Evolutionary conservation across 1,140 invertebrate species (phyloP).

Genomic region (Drosophila ogumai): DNA sequence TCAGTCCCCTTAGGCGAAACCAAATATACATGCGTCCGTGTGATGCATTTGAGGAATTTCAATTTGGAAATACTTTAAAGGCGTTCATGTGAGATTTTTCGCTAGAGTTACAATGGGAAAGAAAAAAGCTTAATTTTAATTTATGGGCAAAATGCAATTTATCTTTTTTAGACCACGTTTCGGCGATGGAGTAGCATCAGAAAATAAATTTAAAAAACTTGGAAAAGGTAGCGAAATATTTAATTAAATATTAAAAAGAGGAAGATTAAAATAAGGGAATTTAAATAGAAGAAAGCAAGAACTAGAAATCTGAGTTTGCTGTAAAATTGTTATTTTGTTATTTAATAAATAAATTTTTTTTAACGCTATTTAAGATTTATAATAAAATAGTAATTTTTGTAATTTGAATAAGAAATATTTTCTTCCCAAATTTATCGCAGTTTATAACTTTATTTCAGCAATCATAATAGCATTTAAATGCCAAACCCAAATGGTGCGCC

Average conservation of each 20-base stretch:
- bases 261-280: not conserved
- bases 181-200: not conserved
- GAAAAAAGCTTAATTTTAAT: conserved; percentile 51
- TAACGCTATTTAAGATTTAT: too few species aligned
- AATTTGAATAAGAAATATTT: not conserved
- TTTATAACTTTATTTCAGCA: not conserved
- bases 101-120: conserved; percentile 30
- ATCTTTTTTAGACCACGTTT: conserved; percentile 29
- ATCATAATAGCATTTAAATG: conserved; percentile 21
- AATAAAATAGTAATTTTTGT: too few species aligned
- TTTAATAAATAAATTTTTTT: too few species aligned
- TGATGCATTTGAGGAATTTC: conserved; percentile 34
- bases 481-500: conserved; percentile 16
- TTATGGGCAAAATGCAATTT: conserved; percentile 61
- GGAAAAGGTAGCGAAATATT: not conserved
- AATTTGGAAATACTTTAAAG: conserved; percentile 63
- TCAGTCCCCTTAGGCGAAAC: conserved; percentile 46
- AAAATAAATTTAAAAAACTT: not conserved
- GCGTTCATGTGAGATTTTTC: conserved; percentile 62
- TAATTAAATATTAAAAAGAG: not conserved
- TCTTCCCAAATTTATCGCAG: not conserved
- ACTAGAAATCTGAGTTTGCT: not conserved
- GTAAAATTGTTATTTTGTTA: not conserved
- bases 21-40: conserved; percentile 1
- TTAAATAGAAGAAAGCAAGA: not conserved